These are phyloP conservation scores for Eurystomus glaucurus DNA, from an alignment of 2,797 vertebrate genomes.

Conservation along the genomic window DNA sequence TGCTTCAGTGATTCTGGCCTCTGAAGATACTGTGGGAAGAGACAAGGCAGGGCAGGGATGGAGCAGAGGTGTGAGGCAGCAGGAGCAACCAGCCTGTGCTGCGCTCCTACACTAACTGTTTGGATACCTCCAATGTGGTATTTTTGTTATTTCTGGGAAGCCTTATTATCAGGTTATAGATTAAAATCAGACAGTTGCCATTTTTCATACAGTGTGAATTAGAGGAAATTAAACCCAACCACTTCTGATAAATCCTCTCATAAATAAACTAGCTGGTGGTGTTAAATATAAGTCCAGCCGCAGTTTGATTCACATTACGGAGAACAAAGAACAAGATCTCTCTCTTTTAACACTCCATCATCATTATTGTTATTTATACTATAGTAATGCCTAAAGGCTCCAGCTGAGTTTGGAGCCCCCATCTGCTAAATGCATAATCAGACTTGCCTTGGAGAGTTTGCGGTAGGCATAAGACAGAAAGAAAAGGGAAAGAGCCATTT, in stretches of 20 bases:
- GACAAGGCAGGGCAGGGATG: neutral
- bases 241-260: conserved; percentile 69
- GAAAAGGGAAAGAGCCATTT: neutral
- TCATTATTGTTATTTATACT: conserved; percentile 59
- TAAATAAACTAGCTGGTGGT: conserved; percentile 65
- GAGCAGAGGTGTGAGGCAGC: neutral
- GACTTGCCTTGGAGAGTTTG: neutral
- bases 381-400: conserved; percentile 20
- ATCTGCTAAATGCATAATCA: conserved; percentile 6
- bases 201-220: conserved; percentile 64
- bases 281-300: conserved; percentile 42
- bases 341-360: conserved; percentile 36
- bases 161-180: conserved; percentile 32
- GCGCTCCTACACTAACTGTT: neutral
- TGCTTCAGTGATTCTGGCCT: neutral
- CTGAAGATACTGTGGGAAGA: neutral
- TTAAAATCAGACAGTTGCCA: conserved; percentile 57
- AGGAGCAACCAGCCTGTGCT: neutral
- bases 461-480: neutral
- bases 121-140: neutral
- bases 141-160: conserved; percentile 67
- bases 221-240: conserved; percentile 72
- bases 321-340: conserved; percentile 40
- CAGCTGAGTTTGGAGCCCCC: conserved; percentile 47
- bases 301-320: conserved; percentile 35